Evolutionary conservation across 2,888 invertebrate species (phyloP), one percentile per base, ranked within the genome.

Genomic region (Tineola bisselliella): DNA sequence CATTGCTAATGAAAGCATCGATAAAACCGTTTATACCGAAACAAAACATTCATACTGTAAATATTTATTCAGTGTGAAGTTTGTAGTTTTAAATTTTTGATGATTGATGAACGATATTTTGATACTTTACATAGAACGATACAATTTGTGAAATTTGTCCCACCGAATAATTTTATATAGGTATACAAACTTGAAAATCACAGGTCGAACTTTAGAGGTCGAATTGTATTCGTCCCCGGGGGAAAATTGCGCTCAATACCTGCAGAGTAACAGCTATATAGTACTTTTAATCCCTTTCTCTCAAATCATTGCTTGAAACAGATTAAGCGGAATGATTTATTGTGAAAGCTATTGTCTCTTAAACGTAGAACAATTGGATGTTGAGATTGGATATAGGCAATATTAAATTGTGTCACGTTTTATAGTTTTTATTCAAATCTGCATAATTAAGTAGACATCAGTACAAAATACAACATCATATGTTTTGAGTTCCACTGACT

Each of bases 311-410:
- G 48, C 48, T 48, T 48, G 48, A 48, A 48, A 48, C 15, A 48
- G 48, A 48, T 48, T 48, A 48, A 48, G 48, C 48, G 48, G 48
- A 48, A 48, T 48, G 48, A 48, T 48, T 48, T 48, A 48, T 48
- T 48, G 15, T 48, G 48, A 48, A 48, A 48, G 48, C 10, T 10
- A 48, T 48, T 48, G 48, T 48, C 15, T 13, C 17, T n/a, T 48
- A 48, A 48, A 48, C 15, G 48, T 8, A 48, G 48, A 48, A 48
- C 48, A 48, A 48, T 48, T 48, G n/a, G n/a, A 48, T 48, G 3
- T n/a, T 17, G 48, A 48, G 15, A 48, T 17, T 48, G 10, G 3
- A 8, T n/a, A 8, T 15, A 38, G 3, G 3, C 6, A 38, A 38
- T 25, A n/a, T n/a, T n/a, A n/a, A n/a, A n/a, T n/a, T n/a, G n/a